Base-by-base conservation (phyloP, 2,113 vertebrate species). In the Pachypanchax playfairii region DNA sequence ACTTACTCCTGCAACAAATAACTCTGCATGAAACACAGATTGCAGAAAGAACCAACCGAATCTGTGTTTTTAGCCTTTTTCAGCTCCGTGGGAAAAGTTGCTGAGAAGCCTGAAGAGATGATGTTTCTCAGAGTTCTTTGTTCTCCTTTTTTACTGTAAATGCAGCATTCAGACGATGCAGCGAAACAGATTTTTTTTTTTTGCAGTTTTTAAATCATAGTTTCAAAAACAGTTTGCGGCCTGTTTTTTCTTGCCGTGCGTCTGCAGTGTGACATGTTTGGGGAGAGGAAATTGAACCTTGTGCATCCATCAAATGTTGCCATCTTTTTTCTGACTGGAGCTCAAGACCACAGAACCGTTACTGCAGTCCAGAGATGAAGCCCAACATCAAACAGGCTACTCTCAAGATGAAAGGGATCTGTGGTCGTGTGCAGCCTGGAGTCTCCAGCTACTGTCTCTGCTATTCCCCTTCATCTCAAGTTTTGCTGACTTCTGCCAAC, bases 381-480 rank as follows among this genome's bases (percentile, higher is more conserved):
- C 35, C 39, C 22, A 28, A 48, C 64, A 65, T 79, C 57, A 60
- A 68, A 62, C 13, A 39, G 35, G 57, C 25, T 26, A 2, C 55
- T 36, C 44, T 59, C 11, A 18, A 47, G 29, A 57, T 42, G 59
- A 72, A 77, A 48, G 59, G 26, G 26, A 41, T 64, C 58, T 64
- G 53, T 54, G 60, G 50, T 59, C 49, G 41, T 20, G 24, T 57
- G 22, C 76, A 48, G 58, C 26, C 63, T 38, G 39, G 31, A 55
- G 46, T 61, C 70, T 71, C 58, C 3, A 56, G 25, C 49, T 50
- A 18, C 70, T 25, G 3, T 55, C 50, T 70, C 63, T 18, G 5
- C 54, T 47, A 26, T 58, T 69, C 53, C 41, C 61, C 68, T 80
- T 80, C 51, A 61, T 72, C 70, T 77, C 1, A 1, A 5, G 22